Percentiles rank a stretch among this genome's conserved stretches.
phyloP scores from a whole-genome alignment of 2,797 vertebrate species.

The Eulemur albifrons region DNA sequence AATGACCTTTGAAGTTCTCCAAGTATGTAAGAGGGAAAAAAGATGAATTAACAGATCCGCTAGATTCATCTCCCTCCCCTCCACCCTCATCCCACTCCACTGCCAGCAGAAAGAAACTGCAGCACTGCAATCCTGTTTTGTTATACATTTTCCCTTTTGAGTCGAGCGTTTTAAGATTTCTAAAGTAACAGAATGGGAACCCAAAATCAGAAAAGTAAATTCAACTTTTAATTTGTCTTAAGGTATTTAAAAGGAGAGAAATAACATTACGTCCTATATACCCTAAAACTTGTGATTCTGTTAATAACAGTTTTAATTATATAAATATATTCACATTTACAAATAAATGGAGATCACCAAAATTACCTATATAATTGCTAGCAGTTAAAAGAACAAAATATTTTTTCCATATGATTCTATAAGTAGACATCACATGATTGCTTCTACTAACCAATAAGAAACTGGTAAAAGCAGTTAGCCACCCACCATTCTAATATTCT shows the following conservation, averaged over 20 bases:
- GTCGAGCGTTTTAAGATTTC: conserved; percentile 37
- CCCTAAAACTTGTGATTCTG: not conserved
- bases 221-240: conserved; percentile 38
- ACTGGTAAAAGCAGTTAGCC: conserved; percentile 38
- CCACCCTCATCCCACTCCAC: not conserved
- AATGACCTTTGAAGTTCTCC: conserved; percentile 77
- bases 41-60: conserved; percentile 12
- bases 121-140: not conserved
- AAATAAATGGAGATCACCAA: not conserved
- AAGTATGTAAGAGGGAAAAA: conserved; percentile 67
- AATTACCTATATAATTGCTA: not conserved
- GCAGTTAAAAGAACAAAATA: not conserved
- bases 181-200: conserved; percentile 40
- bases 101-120: not conserved
- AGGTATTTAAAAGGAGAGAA: conserved; percentile 4
- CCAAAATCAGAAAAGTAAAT: conserved; percentile 21
- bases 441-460: conserved; percentile 51
- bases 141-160: not conserved
- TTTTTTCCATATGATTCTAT: conserved; percentile 19
- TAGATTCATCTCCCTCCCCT: not conserved
- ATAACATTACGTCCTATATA: not conserved
- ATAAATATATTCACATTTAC: not conserved
- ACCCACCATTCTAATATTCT: conserved; percentile 28
- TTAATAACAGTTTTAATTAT: not conserved
- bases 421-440: conserved; percentile 56